Conservation (phyloP, 1,140 invertebrate genomes). For the Drosophila serrata region DNA sequence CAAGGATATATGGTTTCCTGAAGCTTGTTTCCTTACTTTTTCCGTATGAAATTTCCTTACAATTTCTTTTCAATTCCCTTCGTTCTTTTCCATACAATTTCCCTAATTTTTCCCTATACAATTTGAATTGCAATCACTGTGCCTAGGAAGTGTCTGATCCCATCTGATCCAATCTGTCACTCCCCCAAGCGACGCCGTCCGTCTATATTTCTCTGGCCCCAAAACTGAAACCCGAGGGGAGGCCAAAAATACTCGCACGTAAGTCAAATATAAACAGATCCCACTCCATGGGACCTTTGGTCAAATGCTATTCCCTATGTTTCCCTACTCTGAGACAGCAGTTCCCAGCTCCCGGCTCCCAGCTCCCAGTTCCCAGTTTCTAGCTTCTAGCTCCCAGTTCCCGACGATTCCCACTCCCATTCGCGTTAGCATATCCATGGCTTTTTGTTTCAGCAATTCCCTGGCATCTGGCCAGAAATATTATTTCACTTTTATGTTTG, state of each 20-base stretch:
- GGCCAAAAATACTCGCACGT: conserved; percentile 63
- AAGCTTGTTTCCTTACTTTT: too few relatives aligned
- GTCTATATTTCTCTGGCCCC: neutral
- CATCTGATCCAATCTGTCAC: conserved; percentile 43
- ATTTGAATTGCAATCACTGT: neutral
- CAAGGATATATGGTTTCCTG: too few relatives aligned
- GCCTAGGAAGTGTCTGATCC: conserved; percentile 28
- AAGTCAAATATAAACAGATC: conserved; percentile 79
- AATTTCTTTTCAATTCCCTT: too few relatives aligned
- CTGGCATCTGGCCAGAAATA: conserved; percentile 80
- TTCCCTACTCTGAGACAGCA: conserved; percentile 3
- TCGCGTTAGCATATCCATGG: conserved; percentile 23
- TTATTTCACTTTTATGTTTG: conserved; percentile 84
- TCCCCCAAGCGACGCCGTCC: conserved; percentile 27
- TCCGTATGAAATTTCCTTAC: too few relatives aligned
- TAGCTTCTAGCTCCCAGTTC: neutral
- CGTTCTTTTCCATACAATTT: too few relatives aligned
- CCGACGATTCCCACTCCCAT: conserved; percentile 11
- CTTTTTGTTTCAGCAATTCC: conserved; percentile 68
- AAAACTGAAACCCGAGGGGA: conserved; percentile 14
- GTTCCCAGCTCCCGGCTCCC: neutral
- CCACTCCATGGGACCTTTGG: conserved; percentile 29
- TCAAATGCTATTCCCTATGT: conserved; percentile 20
- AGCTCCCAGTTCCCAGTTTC: conserved; percentile 4
- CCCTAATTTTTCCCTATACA: too few relatives aligned